Conservation (phyloP, 1,140 invertebrate species). For the Micrasema longulum region DNA sequence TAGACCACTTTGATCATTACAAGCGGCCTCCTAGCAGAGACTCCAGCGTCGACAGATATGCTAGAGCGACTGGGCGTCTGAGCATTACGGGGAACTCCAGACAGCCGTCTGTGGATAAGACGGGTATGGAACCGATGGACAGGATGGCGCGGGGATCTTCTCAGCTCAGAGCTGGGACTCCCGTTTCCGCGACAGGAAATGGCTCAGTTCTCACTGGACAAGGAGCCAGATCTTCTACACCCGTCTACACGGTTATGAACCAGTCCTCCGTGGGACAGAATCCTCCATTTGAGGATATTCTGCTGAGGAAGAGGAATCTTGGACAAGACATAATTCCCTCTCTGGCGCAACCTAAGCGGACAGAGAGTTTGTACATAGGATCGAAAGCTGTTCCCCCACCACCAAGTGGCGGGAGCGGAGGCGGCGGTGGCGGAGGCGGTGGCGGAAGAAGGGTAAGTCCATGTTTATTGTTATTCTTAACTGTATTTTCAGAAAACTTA, state of each 20-base stretch:
- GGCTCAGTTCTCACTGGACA: constrained; percentile 57
- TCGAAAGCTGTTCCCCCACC: constrained; percentile 67
- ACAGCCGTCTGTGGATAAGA: constrained; percentile 79
- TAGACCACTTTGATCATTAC: constrained; percentile 91
- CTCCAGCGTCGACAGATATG: constrained; percentile 86
- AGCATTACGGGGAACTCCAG: constrained; percentile 71
- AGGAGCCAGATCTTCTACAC: constrained; percentile 59
- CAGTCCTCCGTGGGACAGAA: constrained; percentile 38
- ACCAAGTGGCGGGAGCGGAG: constrained; percentile 62
- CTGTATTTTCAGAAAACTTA: too few relatives aligned
- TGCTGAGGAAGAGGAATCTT: constrained; percentile 81
- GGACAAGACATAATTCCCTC: constrained; percentile 90
- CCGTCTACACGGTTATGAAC: constrained; percentile 45
- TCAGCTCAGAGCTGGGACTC: constrained; percentile 68
- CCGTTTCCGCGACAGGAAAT: constrained; percentile 61
- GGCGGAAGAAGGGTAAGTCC: constrained; percentile 56
- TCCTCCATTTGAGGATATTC: constrained; percentile 82
- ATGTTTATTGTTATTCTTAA: background rate
- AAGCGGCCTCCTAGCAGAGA: constrained; percentile 89
- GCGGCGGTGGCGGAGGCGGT: constrained; percentile 62
- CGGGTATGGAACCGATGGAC: constrained; percentile 59
- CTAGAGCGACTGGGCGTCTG: constrained; percentile 69
- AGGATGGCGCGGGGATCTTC: constrained; percentile 66
- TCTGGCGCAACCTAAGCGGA: constrained; percentile 86
- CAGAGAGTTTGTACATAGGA: constrained; percentile 83